These are phyloP conservation scores for Capreolus pygargus DNA, from an alignment of 2,113 vertebrate species.

Conservation along the genomic window DNA sequence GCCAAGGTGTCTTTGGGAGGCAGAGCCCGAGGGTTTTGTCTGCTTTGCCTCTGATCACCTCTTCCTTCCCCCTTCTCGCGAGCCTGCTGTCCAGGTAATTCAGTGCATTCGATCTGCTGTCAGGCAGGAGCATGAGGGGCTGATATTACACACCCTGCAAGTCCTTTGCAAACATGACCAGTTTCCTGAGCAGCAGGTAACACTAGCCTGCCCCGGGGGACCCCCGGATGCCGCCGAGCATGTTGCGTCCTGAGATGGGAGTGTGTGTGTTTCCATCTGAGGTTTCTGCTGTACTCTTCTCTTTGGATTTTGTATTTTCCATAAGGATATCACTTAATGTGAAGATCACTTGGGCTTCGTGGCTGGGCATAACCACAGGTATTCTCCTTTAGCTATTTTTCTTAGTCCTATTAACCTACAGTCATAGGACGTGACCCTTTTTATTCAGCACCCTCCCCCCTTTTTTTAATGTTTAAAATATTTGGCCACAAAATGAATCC, in stretches of 20 bases:
- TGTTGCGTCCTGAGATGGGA: background rate
- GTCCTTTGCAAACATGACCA: background rate
- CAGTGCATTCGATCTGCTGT: slow-evolving; percentile 20
- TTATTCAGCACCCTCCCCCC: background rate
- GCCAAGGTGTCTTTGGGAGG: background rate
- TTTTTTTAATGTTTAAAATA: background rate
- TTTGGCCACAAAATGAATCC: background rate
- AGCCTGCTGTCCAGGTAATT: background rate
- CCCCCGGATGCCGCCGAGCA: background rate
- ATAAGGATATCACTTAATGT: background rate
- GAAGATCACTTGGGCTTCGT: background rate
- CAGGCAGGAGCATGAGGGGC: background rate
- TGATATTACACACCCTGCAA: background rate
- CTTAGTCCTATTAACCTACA: background rate
- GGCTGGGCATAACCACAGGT: background rate
- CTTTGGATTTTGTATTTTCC: background rate
- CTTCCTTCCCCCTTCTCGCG: background rate
- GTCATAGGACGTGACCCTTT: background rate
- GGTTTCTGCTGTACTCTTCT: background rate
- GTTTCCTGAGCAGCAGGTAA: background rate
- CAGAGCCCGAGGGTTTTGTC: background rate
- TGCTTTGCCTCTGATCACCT: background rate
- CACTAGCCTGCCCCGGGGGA: background rate
- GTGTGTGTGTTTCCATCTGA: background rate
- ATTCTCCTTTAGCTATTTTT: background rate